phyloP scores from a whole-genome alignment of 2,113 vertebrate species.

The Petrocephalus zakoni region DNA sequence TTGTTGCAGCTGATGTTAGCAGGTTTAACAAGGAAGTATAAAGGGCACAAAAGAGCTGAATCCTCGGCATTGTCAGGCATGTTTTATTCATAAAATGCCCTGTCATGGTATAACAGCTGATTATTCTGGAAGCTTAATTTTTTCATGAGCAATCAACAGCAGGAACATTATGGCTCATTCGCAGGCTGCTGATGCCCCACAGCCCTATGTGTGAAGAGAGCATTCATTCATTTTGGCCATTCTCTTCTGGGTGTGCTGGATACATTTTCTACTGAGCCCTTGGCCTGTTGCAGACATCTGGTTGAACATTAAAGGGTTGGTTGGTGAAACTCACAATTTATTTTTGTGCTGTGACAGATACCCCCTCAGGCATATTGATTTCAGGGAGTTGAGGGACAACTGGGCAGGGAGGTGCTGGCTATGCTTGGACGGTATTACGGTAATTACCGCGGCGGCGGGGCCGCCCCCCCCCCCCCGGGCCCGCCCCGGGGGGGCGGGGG shows the following conservation, averaged over 20 bases:
- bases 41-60: neutral
- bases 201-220: neutral
- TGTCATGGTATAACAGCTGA: neutral
- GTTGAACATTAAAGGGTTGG: neutral
- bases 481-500: no score
- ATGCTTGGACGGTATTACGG: neutral
- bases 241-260: neutral
- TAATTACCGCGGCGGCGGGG: no score
- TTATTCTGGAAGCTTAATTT: slow-evolving; percentile 1
- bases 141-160: neutral
- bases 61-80: neutral
- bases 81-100: slow-evolving; percentile 23
- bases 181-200: neutral
- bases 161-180: neutral
- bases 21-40: slow-evolving; percentile 8
- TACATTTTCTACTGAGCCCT: neutral
- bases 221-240: neutral
- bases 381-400: neutral
- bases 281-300: neutral
- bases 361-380: neutral
- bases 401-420: neutral
- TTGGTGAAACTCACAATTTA: neutral
- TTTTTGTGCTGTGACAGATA: neutral
- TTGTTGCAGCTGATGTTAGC: neutral
- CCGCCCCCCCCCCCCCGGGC: no score